phyloP scores from a whole-genome alignment of 1,140 invertebrate species.

The Propsilocerus akamusi region DNA sequence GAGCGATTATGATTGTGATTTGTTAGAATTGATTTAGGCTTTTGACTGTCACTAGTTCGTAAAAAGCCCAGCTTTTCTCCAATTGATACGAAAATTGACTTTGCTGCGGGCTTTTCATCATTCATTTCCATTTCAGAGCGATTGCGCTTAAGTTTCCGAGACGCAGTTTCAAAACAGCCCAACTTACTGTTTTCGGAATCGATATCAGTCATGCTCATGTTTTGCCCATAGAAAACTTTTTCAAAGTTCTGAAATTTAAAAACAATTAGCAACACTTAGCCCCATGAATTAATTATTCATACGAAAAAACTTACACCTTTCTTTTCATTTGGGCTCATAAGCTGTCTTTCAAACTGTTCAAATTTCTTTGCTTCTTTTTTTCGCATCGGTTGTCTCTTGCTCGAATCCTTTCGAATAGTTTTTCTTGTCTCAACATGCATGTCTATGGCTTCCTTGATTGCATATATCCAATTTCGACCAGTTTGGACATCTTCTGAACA shows the following conservation, averaged over 20 bases:
- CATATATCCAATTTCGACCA: slow-evolving; percentile 32
- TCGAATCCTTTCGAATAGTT: slow-evolving; percentile 38
- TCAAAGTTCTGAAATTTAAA: slow-evolving; percentile 14
- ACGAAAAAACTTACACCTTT: slow-evolving; percentile 16
- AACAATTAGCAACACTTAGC: not conserved
- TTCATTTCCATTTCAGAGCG: not conserved
- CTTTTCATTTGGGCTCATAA: slow-evolving; percentile 18
- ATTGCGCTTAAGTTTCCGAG: not conserved
- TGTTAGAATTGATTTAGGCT: not conserved
- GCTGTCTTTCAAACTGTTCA: slow-evolving; percentile 18
- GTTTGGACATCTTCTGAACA: slow-evolving; percentile 31
- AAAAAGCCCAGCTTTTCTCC: not conserved
- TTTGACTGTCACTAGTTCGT: not conserved
- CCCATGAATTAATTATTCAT: not conserved
- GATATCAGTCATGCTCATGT: slow-evolving; percentile 13
- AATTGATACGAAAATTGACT: not conserved
- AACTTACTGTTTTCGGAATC: slow-evolving; percentile 11
- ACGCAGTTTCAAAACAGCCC: not conserved
- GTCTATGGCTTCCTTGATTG: slow-evolving; percentile 31
- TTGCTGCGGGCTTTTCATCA: not conserved
- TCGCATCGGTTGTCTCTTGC: slow-evolving; percentile 32
- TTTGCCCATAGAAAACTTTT: slow-evolving; percentile 13
- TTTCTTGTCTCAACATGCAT: slow-evolving; percentile 33
- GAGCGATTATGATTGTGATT: not conserved
- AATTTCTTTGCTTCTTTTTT: slow-evolving; percentile 30